These are phyloP conservation scores for Misgurnus anguillicaudatus DNA, from an alignment of 2,113 vertebrate genomes.

Conservation along the genomic window DNA sequence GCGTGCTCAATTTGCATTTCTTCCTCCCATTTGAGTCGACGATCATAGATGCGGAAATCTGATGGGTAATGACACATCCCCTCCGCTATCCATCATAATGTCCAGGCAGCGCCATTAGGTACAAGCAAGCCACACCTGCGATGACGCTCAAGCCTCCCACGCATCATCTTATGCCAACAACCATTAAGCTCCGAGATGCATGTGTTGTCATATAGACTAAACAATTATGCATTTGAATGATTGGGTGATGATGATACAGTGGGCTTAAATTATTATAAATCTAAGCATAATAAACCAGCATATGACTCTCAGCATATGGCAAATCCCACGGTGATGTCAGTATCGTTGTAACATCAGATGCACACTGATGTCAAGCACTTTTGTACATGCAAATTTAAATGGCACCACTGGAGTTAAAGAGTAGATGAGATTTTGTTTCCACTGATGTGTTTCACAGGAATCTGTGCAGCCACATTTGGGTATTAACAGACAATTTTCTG, in stretches of 20 bases:
- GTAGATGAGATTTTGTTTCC: too few species aligned
- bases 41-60: constrained; percentile 30
- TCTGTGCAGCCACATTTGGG: too few species aligned
- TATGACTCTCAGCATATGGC: too few species aligned
- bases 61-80: constrained; percentile 44
- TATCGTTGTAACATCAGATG: not conserved
- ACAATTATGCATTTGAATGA: not conserved
- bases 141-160: not conserved
- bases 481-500: too few species aligned
- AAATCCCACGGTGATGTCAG: not conserved
- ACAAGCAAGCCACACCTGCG: not conserved
- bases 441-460: too few species aligned
- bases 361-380: not conserved
- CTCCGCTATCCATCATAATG: constrained; percentile 40
- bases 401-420: too few species aligned
- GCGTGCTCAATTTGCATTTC: constrained; percentile 45
- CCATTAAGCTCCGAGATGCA: not conserved
- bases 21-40: constrained; percentile 27
- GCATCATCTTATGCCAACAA: not conserved
- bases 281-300: too few species aligned
- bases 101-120: not conserved
- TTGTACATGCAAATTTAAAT: not conserved
- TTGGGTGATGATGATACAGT: not conserved
- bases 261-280: not conserved
- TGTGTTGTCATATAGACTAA: not conserved